Base-by-base conservation (phyloP, 2,797 vertebrate species). In the Agapornis canus region DNA sequence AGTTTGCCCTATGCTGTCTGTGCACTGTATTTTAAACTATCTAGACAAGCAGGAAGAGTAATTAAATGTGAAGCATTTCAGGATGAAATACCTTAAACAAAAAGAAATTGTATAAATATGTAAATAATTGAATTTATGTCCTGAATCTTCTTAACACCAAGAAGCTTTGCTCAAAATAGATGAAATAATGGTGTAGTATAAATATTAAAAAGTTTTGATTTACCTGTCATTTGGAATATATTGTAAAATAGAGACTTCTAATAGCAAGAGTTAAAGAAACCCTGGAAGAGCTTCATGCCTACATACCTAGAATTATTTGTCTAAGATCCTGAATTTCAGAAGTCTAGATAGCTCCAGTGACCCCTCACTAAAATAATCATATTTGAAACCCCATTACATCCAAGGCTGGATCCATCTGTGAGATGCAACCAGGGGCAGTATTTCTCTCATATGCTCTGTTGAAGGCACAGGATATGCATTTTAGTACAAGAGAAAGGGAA, bases 51-150 rank as follows among this genome's bases (percentile, higher is more conserved):
- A 79, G 56, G 37, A 89, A 84, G 77, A 37, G 25, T 61, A 88
- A 95, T 94, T 75, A 89, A 63, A 90, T 49, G 82, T 77, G 59
- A 77, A 80, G 60, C 57, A 57, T 69, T 94, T 83, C 49, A 10
- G 5, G 60, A 72, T 81, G 72, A 95, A 95, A 94, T 45, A 31
- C 15, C 42, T 52, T 51, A 87, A 87, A 64, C 75, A 72, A 86
- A 94, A 94, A 79, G 19, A 73, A 91, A 85, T 42, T 17, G 66
- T 79, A 91, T 77, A 92, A 80, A 86, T 86, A 78, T 73, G 93
- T 92, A 97, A 97, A 95, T 72, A 90, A 96, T 86, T 56, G 39
- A 68, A 86, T 86, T 52, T 81, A 60, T 37, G 20, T 56, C 71
- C 77, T 80, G 91, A 86, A 84, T 88, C 76, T 52, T 92, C 80